These are phyloP conservation scores for Phylloscopus whistleri DNA, from an alignment of 2,113 vertebrate genomes.

Conservation along the genomic window DNA sequence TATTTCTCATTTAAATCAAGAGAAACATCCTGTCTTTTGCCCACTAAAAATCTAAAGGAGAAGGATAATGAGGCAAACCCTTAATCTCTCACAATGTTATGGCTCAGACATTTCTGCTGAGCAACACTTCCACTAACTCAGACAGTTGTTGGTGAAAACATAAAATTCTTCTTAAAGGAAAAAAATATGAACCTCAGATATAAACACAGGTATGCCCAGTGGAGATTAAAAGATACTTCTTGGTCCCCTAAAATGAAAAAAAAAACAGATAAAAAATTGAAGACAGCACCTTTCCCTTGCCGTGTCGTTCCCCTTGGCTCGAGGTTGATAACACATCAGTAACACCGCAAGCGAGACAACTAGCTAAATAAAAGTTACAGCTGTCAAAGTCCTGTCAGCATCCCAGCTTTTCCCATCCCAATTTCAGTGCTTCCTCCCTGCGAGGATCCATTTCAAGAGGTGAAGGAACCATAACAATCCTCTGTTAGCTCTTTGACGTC, in stretches of 20 bases:
- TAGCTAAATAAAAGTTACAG: not conserved
- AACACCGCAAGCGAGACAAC: fast-evolving
- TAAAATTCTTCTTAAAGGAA: not conserved
- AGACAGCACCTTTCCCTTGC: not conserved
- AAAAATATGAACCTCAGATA: not conserved
- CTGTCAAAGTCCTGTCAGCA: not conserved
- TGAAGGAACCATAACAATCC: not conserved
- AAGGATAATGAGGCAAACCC: not conserved
- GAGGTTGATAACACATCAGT: not conserved
- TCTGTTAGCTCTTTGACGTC: not conserved
- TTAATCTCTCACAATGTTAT: not conserved
- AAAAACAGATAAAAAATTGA: not conserved
- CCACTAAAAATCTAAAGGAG: not conserved
- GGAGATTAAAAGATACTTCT: not conserved
- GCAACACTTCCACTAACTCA: not conserved
- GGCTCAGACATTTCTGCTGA: not conserved
- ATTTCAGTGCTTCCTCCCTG: not conserved
- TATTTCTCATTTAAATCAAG: not conserved
- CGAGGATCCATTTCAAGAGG: not conserved
- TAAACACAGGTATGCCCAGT: not conserved
- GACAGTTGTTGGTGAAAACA: not conserved
- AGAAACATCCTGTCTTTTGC: not conserved
- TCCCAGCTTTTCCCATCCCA: not conserved
- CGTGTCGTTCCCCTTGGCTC: not conserved
- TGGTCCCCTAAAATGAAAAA: not conserved